These are phyloP conservation scores for Sebastes ruberrimus DNA, from an alignment of 2,797 vertebrate species.

Conservation along the genomic window DNA sequence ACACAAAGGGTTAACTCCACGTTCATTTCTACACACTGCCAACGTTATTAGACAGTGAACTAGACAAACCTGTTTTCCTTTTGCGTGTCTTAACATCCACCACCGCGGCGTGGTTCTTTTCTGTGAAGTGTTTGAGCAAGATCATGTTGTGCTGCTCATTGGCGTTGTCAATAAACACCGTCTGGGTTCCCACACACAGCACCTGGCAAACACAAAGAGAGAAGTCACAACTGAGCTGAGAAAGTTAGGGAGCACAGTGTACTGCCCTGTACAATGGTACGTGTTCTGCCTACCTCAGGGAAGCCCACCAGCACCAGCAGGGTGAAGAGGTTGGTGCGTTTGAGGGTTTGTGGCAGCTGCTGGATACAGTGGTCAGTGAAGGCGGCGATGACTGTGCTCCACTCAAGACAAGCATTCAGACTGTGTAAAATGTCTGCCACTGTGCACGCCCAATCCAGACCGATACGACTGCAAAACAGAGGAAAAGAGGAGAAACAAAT, in stretches of 20 bases:
- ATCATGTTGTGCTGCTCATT: conserved; percentile 95
- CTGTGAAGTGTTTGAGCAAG: conserved; percentile 96
- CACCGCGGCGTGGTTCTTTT: conserved; percentile 95
- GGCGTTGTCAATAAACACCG: conserved; percentile 95
- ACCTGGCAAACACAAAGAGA: conserved; percentile 80
- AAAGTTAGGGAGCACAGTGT: neutral
- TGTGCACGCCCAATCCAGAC: conserved; percentile 96
- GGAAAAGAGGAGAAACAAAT: neutral
- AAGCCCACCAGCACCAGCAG: conserved; percentile 95
- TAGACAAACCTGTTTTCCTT: conserved; percentile 90
- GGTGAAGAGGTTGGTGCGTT: conserved; percentile 96
- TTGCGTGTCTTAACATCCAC: conserved; percentile 96
- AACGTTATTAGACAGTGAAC: no score
- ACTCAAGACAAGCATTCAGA: conserved; percentile 88
- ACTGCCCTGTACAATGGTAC: neutral
- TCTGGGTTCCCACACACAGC: conserved; percentile 95
- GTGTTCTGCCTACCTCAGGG: conserved; percentile 87
- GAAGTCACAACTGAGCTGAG: neutral
- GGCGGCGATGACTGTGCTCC: conserved; percentile 87
- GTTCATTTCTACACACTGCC: neutral
- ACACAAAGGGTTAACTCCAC: neutral
- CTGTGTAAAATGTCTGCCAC: conserved; percentile 94
- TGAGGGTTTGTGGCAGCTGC: conserved; percentile 91
- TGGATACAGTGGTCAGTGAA: conserved; percentile 94
- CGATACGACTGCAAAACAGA: conserved; percentile 85